These are phyloP conservation scores for Gryon sp. DNA, from an alignment of 1,140 invertebrate species.

Conservation along the genomic window DNA sequence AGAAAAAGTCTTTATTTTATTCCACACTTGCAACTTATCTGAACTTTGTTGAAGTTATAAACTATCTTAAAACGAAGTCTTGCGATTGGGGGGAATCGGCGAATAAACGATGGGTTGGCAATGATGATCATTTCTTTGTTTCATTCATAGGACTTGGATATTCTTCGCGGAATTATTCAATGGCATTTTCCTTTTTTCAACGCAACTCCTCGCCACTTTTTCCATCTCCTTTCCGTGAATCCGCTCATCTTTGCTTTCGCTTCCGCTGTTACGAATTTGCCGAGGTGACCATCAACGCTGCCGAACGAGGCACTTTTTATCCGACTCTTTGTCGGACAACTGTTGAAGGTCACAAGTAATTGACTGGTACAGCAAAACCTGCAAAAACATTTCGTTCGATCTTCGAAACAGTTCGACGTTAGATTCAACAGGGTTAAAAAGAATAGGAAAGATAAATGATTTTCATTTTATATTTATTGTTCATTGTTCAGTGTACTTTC, in stretches of 20 bases:
- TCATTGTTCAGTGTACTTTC: no score
- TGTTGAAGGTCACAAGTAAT: constrained; percentile 61
- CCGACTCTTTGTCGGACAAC: constrained; percentile 56
- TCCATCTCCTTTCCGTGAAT: constrained; percentile 54
- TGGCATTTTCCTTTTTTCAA: constrained; percentile 54
- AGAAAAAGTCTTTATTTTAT: neutral
- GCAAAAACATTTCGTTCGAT: constrained; percentile 45
- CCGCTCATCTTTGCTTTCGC: constrained; percentile 46
- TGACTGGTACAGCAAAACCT: constrained; percentile 43
- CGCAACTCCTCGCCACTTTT: constrained; percentile 43
- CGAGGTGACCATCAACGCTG: constrained; percentile 53
- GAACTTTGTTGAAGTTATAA: neutral
- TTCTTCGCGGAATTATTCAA: constrained; percentile 66
- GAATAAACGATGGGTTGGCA: constrained; percentile 16
- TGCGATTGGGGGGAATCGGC: constrained; percentile 5
- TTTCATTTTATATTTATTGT: neutral
- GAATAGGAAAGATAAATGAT: neutral
- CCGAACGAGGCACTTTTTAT: constrained; percentile 58
- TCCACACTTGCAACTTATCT: neutral
- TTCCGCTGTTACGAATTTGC: constrained; percentile 60
- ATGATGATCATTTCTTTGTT: constrained; percentile 59
- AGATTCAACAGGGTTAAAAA: constrained; percentile 16
- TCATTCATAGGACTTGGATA: constrained; percentile 68
- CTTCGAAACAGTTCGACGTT: constrained; percentile 18
- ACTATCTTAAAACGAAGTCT: neutral